phyloP scores from a whole-genome alignment of 2,113 vertebrate genomes.

The Nothocercus nigrocapillus region DNA sequence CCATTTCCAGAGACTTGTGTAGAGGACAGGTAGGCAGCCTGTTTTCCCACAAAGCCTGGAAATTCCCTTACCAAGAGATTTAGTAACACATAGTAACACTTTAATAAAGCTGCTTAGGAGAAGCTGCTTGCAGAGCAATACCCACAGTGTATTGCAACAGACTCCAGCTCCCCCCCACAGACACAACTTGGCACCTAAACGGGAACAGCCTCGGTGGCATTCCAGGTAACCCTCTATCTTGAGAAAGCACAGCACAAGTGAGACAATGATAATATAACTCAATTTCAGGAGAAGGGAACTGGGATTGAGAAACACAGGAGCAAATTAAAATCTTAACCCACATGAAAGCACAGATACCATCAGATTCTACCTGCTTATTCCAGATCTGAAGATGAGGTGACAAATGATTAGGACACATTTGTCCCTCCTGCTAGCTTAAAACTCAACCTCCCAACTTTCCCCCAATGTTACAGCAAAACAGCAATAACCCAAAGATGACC shows the following conservation, averaged over 20 bases:
- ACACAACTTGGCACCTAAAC: not conserved
- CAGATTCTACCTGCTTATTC: conserved; percentile 40
- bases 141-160: conserved; percentile 32
- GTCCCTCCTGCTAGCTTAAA: not conserved
- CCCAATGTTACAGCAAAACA: not conserved
- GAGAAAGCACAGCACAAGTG: not conserved
- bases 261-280: conserved; percentile 33
- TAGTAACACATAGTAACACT: conserved; percentile 16
- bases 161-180: not conserved
- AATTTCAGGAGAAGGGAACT: conserved; percentile 38
- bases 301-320: conserved; percentile 31
- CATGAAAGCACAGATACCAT: conserved; percentile 25
- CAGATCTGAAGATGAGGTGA: not conserved
- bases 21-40: not conserved
- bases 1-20: not conserved
- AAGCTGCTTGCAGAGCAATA: conserved; percentile 13
- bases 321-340: conserved; percentile 47
- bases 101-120: conserved; percentile 37
- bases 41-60: not conserved
- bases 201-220: conserved; percentile 49
- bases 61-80: conserved; percentile 5
- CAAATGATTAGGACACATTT: not conserved
- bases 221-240: conserved; percentile 42
- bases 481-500: not conserved
- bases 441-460: not conserved